Conservation (phyloP, 2,888 invertebrate species). For the Ischnus inquisitorius region DNA sequence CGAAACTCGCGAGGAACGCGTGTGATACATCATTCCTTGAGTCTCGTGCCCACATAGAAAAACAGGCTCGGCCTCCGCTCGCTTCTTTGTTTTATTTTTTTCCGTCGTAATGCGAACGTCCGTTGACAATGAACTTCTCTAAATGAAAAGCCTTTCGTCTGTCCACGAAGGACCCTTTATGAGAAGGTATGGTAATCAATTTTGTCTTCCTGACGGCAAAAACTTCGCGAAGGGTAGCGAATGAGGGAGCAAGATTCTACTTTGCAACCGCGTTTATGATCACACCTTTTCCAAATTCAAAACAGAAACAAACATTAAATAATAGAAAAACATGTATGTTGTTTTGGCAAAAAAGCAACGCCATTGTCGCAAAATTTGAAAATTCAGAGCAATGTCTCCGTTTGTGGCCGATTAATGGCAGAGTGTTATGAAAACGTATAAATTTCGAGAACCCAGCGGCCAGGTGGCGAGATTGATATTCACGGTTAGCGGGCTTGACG, state of each 20-base stretch:
- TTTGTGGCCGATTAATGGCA: background rate
- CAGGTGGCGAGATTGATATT: conserved; percentile 80
- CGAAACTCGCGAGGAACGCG: background rate
- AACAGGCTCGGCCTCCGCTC: background rate
- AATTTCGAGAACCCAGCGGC: conserved; percentile 52
- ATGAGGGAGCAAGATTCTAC: too few relatives aligned
- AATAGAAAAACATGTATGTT: too few relatives aligned
- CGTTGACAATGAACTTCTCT: too few relatives aligned
- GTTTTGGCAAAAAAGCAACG: background rate
- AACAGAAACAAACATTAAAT: too few relatives aligned
- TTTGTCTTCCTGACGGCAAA: too few relatives aligned
- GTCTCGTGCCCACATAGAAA: background rate
- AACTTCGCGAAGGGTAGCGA: too few relatives aligned
- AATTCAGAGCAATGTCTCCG: background rate
- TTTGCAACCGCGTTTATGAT: too few relatives aligned
- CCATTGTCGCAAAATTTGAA: background rate
- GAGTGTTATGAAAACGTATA: conserved; percentile 9
- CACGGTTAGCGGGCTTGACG: conserved; percentile 71
- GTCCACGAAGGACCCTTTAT: too few relatives aligned
- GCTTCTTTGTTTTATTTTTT: background rate
- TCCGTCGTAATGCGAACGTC: background rate
- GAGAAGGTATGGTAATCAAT: too few relatives aligned
- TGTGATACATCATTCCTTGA: background rate
- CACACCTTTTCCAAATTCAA: too few relatives aligned
- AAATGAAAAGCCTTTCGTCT: too few relatives aligned